These are phyloP conservation scores for Aotus griseimembra DNA, from an alignment of 2,797 vertebrate species.

Conservation along the genomic window DNA sequence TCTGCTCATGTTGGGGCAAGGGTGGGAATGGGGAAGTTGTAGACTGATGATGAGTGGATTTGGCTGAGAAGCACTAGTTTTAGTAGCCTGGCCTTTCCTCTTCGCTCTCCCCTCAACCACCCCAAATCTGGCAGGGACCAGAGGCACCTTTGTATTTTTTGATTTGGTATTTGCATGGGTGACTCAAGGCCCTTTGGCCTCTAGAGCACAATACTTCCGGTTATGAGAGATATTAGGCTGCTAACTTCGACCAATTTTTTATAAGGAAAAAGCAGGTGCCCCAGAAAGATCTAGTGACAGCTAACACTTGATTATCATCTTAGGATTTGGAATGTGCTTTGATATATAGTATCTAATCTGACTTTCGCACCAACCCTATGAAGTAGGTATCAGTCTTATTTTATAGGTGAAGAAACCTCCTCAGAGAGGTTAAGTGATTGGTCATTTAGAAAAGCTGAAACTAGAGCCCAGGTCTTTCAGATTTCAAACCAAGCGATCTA, in stretches of 20 bases:
- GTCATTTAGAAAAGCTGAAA: background rate
- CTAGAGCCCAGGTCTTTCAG: background rate
- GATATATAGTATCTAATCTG: constrained; percentile 24
- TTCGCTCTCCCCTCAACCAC: background rate
- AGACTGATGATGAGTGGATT: background rate
- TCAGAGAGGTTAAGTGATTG: constrained; percentile 31
- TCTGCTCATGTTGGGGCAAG: background rate
- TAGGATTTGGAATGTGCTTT: constrained; percentile 14
- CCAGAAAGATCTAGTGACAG: background rate
- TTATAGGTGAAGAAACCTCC: constrained; percentile 33
- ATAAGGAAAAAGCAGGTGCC: background rate
- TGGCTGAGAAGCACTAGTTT: background rate
- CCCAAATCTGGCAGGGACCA: background rate
- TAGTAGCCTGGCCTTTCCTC: background rate
- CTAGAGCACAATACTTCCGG: background rate
- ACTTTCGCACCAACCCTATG: background rate
- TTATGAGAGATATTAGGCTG: background rate
- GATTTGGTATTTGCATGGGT: background rate
- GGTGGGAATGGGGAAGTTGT: background rate
- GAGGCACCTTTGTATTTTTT: background rate
- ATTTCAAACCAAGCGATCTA: constrained; percentile 26
- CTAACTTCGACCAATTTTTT: background rate
- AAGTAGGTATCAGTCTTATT: background rate
- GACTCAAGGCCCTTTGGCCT: background rate
- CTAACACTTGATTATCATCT: constrained; percentile 7